phyloP scores from a whole-genome alignment of 2,113 vertebrate species.

The Perca flavescens region DNA sequence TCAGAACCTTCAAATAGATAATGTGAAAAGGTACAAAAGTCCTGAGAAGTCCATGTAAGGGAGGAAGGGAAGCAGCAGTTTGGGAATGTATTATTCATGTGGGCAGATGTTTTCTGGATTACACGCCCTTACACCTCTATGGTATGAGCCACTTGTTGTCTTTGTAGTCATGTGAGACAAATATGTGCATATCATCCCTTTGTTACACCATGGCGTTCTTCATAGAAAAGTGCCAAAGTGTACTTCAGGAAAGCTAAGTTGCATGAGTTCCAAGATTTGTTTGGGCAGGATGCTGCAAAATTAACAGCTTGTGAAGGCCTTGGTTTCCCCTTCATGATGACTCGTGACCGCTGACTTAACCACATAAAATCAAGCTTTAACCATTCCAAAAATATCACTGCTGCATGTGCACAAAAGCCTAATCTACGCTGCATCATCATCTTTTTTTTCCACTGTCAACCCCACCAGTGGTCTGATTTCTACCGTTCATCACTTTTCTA shows the following conservation, averaged over 20 bases:
- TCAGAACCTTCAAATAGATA: conserved; percentile 21
- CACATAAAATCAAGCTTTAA: not conserved
- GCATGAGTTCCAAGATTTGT: not conserved
- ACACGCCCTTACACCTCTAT: not conserved
- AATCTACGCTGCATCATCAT: not conserved
- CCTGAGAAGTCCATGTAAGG: conserved; percentile 6
- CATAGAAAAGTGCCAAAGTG: conserved; percentile 12
- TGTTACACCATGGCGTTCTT: conserved; percentile 18
- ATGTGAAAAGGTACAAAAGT: conserved; percentile 32
- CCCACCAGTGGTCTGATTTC: conserved; percentile 5
- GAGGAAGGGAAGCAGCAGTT: not conserved
- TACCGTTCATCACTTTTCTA: conserved; percentile 64
- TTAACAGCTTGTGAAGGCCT: not conserved
- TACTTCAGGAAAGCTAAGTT: not conserved
- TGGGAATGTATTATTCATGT: not conserved
- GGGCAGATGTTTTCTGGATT: not conserved
- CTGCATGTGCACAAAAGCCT: conserved; percentile 29
- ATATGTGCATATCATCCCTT: not conserved
- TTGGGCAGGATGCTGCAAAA: not conserved
- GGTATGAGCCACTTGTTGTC: not conserved
- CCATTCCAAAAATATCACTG: not conserved
- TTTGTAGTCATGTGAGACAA: not conserved
- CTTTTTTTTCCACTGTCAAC: conserved; percentile 12
- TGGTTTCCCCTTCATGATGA: not conserved
- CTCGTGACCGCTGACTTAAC: not conserved